These are phyloP conservation scores for Lethrus apterus DNA, from an alignment of 1,140 invertebrate genomes.

Conservation along the genomic window DNA sequence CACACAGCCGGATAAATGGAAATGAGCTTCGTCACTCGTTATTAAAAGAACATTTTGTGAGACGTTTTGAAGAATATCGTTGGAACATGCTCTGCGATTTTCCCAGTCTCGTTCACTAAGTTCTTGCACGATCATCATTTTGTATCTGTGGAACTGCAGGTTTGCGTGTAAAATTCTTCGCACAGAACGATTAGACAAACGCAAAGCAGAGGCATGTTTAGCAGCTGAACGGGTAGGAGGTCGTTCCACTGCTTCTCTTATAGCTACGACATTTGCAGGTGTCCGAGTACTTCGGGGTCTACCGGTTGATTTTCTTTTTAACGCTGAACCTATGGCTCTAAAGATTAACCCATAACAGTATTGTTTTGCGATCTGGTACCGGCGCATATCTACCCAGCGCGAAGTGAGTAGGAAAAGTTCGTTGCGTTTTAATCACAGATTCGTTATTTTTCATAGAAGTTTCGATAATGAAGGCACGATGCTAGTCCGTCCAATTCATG, in stretches of 20 bases:
- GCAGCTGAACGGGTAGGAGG: slow-evolving; percentile 20
- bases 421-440: slow-evolving; percentile 4
- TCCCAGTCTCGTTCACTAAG: slow-evolving; percentile 11
- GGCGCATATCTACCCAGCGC: slow-evolving; percentile 5
- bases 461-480: slow-evolving; percentile 11
- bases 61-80: slow-evolving; percentile 15
- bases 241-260: slow-evolving; percentile 17
- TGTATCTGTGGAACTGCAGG: slow-evolving; percentile 13
- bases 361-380: slow-evolving; percentile 14
- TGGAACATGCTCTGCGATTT: slow-evolving; percentile 7
- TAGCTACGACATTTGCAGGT: slow-evolving; percentile 17
- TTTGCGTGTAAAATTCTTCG: slow-evolving; percentile 16
- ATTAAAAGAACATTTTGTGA: slow-evolving; percentile 10
- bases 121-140: slow-evolving; percentile 18
- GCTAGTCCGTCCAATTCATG: slow-evolving; percentile 5
- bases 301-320: slow-evolving; percentile 22
- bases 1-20: slow-evolving; percentile 14
- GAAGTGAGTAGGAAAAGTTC: slow-evolving; percentile 12
- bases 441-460: slow-evolving; percentile 5
- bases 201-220: slow-evolving; percentile 20
- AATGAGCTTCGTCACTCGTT: slow-evolving; percentile 18
- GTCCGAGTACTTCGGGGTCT: slow-evolving; percentile 12
- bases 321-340: slow-evolving; percentile 21
- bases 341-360: slow-evolving; percentile 22
- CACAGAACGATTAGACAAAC: slow-evolving; percentile 13